Evolutionary conservation across 2,888 invertebrate species (phyloP).

Genomic region (Coelopa pilipes): DNA sequence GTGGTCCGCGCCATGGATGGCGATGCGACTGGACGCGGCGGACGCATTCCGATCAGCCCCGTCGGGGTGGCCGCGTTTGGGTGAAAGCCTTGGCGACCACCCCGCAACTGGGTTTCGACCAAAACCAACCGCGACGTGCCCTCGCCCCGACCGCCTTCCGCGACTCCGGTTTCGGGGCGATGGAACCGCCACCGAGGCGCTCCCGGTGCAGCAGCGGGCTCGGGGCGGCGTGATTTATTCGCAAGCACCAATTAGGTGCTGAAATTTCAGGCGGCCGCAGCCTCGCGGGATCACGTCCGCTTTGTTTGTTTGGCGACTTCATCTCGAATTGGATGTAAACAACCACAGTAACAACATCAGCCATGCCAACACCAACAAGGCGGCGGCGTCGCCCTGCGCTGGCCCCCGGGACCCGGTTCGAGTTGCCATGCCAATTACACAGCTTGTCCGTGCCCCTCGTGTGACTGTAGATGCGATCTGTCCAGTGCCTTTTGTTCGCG

Average conservation of each 20-base stretch:
- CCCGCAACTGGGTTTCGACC: too few species aligned
- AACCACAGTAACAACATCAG: conserved; percentile 3
- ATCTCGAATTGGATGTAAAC: conserved; percentile 3
- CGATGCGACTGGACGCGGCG: too few species aligned
- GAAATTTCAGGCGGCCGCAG: conserved; percentile 9
- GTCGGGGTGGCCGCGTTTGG: too few species aligned
- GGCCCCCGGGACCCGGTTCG: background rate
- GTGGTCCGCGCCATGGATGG: background rate
- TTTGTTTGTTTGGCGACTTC: conserved; percentile 4
- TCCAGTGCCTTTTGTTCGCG: background rate
- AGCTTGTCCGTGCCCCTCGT: background rate
- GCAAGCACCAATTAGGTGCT: conserved; percentile 3
- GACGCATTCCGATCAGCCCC: too few species aligned
- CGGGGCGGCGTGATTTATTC: conserved; percentile 16
- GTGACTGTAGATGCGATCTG: background rate
- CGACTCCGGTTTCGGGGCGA: too few species aligned
- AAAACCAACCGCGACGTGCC: too few species aligned
- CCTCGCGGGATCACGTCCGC: background rate
- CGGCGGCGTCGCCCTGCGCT: background rate
- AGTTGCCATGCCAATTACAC: background rate
- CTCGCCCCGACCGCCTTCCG: background rate
- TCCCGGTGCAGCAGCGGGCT: too few species aligned
- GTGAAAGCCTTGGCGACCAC: too few species aligned
- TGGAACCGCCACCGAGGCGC: too few species aligned
- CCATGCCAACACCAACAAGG: background rate